These are phyloP conservation scores for Loripinus fragilis DNA, from an alignment of 2,888 invertebrate genomes.

Conservation along the genomic window DNA sequence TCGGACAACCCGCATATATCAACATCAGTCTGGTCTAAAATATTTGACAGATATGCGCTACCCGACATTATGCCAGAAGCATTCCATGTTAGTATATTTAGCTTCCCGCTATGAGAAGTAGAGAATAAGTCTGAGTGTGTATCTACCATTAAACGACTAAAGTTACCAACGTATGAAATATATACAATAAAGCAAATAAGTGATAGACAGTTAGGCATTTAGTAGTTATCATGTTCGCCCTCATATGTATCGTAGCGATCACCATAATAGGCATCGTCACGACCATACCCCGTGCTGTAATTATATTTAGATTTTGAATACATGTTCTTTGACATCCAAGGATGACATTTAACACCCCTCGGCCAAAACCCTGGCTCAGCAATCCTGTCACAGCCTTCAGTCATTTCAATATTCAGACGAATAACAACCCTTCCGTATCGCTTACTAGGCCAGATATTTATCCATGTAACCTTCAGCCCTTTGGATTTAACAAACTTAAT, in stretches of 20 bases:
- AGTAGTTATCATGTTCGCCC: neutral
- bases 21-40: neutral
- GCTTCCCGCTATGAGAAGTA: neutral
- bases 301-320: no score
- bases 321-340: no score
- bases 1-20: neutral
- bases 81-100: neutral
- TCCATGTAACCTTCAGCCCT: neutral
- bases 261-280: no score
- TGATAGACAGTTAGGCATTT: no score
- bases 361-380: neutral
- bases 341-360: no score
- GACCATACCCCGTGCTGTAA: neutral
- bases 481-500: neutral
- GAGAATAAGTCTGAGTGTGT: neutral
- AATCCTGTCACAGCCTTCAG: neutral
- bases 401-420: neutral
- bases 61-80: neutral
- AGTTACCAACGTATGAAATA: neutral
- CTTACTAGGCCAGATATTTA: neutral
- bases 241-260: neutral
- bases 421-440: neutral
- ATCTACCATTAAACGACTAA: no score
- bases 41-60: neutral
- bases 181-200: neutral